Conservation (phyloP, 2,797 vertebrate species). For the Pygocentrus nattereri region DNA sequence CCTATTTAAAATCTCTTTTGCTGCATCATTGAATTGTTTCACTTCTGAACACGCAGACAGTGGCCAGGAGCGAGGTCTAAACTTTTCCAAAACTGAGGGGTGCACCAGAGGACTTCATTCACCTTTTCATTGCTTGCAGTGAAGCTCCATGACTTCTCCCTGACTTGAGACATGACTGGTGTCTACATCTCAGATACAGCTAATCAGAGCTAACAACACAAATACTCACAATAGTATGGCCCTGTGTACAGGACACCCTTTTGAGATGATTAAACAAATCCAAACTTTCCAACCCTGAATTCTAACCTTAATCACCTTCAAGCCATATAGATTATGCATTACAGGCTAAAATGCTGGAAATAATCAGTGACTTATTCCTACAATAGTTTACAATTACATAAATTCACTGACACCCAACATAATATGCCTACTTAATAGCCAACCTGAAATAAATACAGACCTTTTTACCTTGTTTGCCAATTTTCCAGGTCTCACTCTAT, state of each 20-base stretch:
- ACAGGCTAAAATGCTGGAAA: not conserved
- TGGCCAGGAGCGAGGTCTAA: not conserved
- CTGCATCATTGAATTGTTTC: conserved; percentile 14
- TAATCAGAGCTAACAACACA: conserved; percentile 12
- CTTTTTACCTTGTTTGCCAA: too few relatives aligned
- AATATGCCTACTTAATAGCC: too few relatives aligned
- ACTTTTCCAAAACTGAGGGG: not conserved
- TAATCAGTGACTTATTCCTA: not conserved
- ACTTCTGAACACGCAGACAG: not conserved
- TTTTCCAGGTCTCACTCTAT: too few relatives aligned
- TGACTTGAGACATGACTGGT: not conserved
- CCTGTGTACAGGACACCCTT: not conserved
- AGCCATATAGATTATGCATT: not conserved
- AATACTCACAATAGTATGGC: not conserved
- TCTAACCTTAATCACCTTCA: not conserved
- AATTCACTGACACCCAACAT: not conserved
- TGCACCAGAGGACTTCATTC: conserved; percentile 7
- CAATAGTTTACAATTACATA: too few relatives aligned
- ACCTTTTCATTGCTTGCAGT: not conserved
- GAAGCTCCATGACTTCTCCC: conserved; percentile 1
- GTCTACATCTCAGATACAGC: not conserved
- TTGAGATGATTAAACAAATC: not conserved
- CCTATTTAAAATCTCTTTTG: not conserved
- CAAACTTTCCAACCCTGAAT: not conserved
- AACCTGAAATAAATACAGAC: too few relatives aligned